Conservation (phyloP, 2,113 vertebrate species). For the Rhea pennata region DNA sequence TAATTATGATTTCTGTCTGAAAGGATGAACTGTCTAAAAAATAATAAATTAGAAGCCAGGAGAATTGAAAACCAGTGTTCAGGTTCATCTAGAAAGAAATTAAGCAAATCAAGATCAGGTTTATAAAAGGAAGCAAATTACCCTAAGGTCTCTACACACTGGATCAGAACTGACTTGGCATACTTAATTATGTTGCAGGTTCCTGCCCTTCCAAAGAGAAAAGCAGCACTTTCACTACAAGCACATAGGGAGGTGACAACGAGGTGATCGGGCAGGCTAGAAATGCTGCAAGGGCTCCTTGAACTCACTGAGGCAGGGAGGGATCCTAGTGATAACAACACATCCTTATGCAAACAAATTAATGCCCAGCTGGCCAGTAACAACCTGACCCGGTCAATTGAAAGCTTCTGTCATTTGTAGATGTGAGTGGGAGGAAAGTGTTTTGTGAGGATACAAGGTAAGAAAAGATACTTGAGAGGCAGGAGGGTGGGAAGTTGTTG, state of each 20-base stretch:
- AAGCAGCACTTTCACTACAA: constrained; percentile 5
- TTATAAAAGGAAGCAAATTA: constrained; percentile 57
- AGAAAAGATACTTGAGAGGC: accelerated
- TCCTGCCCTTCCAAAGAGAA: constrained; percentile 52
- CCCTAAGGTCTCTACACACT: not conserved
- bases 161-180: constrained; percentile 35
- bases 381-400: not conserved
- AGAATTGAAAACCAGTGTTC: constrained; percentile 37
- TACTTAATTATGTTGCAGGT: constrained; percentile 37
- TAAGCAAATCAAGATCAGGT: constrained; percentile 56
- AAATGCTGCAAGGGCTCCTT: constrained; percentile 15
- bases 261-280: constrained; percentile 15
- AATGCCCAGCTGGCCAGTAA: not conserved
- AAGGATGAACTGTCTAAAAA: constrained; percentile 30
- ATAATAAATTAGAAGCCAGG: constrained; percentile 33
- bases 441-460: not conserved
- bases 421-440: not conserved
- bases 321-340: not conserved
- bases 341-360: not conserved
- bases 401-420: not conserved
- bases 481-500: not conserved
- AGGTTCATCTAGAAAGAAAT: constrained; percentile 62
- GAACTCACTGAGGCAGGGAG: not conserved
- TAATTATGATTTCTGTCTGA: constrained; percentile 47
- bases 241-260: constrained; percentile 14